phyloP scores from a whole-genome alignment of 2,113 vertebrate genomes.

The Brachypteracias leptosomus region DNA sequence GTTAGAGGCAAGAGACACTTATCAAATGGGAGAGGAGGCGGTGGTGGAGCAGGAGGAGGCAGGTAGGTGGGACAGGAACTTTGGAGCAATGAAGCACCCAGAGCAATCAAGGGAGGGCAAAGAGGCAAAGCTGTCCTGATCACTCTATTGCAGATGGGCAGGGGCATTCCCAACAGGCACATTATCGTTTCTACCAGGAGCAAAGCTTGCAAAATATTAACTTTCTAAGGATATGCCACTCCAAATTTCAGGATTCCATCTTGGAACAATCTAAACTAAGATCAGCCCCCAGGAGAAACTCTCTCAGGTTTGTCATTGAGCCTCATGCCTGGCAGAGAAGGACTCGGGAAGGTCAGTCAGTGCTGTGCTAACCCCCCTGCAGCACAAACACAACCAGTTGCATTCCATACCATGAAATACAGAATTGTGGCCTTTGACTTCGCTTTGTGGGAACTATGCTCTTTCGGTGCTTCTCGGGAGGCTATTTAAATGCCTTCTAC shows the following conservation, averaged over 20 bases:
- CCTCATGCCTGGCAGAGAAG: neutral
- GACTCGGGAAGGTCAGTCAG: neutral
- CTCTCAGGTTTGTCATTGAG: neutral
- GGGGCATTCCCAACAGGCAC: neutral
- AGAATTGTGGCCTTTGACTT: constrained; percentile 5
- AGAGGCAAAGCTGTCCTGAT: neutral
- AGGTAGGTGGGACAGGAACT: neutral
- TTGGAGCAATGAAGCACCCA: neutral
- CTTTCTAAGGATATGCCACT: neutral
- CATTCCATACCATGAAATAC: neutral
- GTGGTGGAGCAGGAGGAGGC: neutral
- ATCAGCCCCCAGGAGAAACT: neutral
- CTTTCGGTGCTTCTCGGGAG: neutral
- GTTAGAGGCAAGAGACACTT: neutral
- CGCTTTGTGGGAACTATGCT: neutral
- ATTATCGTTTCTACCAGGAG: neutral
- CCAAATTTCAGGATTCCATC: neutral
- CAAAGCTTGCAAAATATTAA: constrained; percentile 1
- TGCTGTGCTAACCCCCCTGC: neutral
- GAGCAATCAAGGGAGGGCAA: neutral
- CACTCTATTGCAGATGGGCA: neutral
- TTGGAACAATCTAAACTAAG: constrained; percentile 6
- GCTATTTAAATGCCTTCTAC: constrained; percentile 15
- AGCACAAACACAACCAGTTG: neutral
- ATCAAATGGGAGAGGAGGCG: neutral